These are phyloP conservation scores for Odontesthes bonariensis DNA, from an alignment of 2,113 vertebrate genomes.

Conservation along the genomic window DNA sequence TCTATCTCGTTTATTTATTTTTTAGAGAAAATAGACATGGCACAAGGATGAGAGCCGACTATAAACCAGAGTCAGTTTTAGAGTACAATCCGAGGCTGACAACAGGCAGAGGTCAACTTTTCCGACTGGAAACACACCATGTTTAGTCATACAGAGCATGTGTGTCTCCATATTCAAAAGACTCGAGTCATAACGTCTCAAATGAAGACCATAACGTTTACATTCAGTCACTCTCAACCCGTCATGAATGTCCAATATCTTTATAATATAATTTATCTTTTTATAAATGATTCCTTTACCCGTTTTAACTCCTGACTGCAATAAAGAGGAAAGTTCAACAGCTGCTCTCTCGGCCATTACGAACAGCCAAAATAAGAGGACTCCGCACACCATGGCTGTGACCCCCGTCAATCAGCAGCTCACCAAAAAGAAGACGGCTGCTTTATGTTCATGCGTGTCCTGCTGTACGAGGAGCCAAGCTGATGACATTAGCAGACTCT, in stretches of 20 bases:
- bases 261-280: no score
- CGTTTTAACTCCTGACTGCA: conserved; percentile 5
- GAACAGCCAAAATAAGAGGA: conserved; percentile 29
- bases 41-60: background rate
- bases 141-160: background rate
- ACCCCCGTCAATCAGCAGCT: conserved; percentile 29
- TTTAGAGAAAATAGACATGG: background rate
- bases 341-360: conserved; percentile 1
- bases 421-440: background rate
- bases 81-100: background rate
- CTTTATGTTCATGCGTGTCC: conserved; percentile 16
- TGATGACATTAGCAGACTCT: background rate
- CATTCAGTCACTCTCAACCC: conserved; percentile 18
- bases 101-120: conserved; percentile 10
- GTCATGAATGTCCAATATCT: conserved; percentile 17
- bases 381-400: background rate
- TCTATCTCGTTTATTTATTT: no score
- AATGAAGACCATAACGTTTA: conserved; percentile 15
- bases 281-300: conserved; percentile 6
- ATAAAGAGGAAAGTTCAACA: conserved; percentile 7
- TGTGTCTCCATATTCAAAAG: conserved; percentile 26
- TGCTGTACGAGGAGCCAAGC: conserved; percentile 6
- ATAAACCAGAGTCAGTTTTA: background rate
- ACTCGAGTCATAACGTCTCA: conserved; percentile 22
- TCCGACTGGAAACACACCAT: background rate